These are phyloP conservation scores for Caenorhabditis sp. DNA, from an alignment of 2,888 invertebrate genomes.

Conservation along the genomic window DNA sequence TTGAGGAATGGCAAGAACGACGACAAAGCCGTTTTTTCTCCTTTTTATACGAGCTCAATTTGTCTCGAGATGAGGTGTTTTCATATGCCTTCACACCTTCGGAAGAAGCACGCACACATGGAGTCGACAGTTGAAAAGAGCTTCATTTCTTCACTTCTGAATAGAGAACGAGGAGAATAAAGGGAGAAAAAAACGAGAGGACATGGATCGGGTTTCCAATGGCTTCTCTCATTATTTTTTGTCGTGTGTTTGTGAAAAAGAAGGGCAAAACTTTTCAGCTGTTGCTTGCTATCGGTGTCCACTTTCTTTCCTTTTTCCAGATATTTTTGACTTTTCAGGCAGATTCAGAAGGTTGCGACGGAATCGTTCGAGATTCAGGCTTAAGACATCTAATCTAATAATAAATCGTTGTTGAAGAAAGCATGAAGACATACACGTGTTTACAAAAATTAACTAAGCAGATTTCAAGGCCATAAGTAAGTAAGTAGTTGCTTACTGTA, in stretches of 20 bases:
- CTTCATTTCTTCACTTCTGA: conserved; percentile 18
- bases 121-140: conserved; percentile 10
- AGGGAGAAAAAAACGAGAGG: conserved; percentile 5
- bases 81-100: conserved; percentile 48
- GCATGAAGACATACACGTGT: no score
- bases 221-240: conserved; percentile 56
- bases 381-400: no score
- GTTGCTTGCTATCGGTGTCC: conserved; percentile 7
- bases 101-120: conserved; percentile 5
- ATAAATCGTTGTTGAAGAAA: no score
- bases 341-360: no score
- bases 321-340: no score
- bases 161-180: conserved; percentile 34
- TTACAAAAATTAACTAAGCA: no score
- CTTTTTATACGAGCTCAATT: conserved; percentile 25
- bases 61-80: conserved; percentile 21
- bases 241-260: conserved; percentile 25
- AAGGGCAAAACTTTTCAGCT: conserved; percentile 39
- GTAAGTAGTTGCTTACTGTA: no score
- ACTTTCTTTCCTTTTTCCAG: conserved; percentile 4
- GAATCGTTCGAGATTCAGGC: no score
- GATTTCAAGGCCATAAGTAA: no score
- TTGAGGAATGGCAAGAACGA: conserved; percentile 16
- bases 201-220: conserved; percentile 56
- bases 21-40: conserved; percentile 37